phyloP scores from a whole-genome alignment of 2,888 invertebrate genomes.

The Myopa testacea region DNA sequence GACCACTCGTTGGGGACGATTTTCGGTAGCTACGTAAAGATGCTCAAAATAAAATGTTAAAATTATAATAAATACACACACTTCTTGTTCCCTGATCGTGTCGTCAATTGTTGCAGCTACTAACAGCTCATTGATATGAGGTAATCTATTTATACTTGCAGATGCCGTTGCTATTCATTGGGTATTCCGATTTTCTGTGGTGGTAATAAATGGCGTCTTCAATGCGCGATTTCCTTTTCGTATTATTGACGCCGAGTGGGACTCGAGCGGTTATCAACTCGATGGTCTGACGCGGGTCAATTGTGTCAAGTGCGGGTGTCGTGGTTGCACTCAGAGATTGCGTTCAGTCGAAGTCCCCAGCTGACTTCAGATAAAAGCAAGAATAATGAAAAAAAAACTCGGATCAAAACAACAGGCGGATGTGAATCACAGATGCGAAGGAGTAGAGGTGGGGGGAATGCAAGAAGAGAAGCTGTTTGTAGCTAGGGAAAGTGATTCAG shows the following conservation, averaged over 20 bases:
- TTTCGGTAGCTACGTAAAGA: not conserved
- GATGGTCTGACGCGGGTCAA: constrained; percentile 4
- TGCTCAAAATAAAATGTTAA: not conserved
- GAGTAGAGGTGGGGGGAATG: not conserved
- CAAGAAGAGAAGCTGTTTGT: not conserved
- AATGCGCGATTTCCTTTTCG: constrained; percentile 11
- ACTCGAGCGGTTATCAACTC: not conserved
- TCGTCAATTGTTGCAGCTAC: constrained; percentile 9
- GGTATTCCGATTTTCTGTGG: not conserved
- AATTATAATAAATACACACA: not conserved
- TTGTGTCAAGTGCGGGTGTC: constrained; percentile 10
- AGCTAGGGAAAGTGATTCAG: not conserved
- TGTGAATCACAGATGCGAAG: not conserved
- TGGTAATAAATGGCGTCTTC: not conserved
- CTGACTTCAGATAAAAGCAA: not conserved
- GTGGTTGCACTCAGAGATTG: not conserved
- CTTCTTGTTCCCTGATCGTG: not conserved
- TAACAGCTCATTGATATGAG: constrained; percentile 9
- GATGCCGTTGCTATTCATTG: not conserved
- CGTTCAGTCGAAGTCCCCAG: not conserved
- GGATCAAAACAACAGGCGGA: not conserved
- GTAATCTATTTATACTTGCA: constrained; percentile 23
- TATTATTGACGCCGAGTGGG: not conserved
- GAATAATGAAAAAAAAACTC: not conserved
- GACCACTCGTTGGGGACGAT: not conserved